Evolutionary conservation across 2,888 invertebrate genomes (phyloP).

Genomic region (Amphipyra tragopoginis): DNA sequence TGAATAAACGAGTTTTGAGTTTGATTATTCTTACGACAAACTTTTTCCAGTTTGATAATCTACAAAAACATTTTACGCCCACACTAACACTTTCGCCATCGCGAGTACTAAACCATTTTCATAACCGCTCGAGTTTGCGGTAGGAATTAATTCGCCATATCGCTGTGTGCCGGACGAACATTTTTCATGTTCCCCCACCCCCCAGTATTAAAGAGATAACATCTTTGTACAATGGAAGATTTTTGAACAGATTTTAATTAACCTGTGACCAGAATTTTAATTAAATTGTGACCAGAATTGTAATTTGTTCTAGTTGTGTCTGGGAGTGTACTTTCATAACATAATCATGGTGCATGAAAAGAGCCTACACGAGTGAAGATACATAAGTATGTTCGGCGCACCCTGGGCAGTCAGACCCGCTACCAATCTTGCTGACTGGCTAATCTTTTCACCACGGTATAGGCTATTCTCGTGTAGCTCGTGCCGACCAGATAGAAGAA

Average conservation of each 20-base stretch:
- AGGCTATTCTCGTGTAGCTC: no score
- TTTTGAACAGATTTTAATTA: constrained; percentile 41
- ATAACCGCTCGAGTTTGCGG: constrained; percentile 6
- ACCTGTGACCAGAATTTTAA: constrained; percentile 25
- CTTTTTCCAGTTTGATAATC: no score
- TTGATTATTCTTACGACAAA: no score
- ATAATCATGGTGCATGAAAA: no score
- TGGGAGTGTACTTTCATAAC: not conserved
- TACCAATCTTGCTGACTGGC: no score
- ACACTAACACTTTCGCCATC: constrained; percentile 7
- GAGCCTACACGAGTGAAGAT: no score
- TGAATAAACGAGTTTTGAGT: no score
- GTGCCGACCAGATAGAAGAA: no score
- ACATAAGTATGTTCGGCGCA: no score
- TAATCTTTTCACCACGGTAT: no score
- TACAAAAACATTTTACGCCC: not conserved
- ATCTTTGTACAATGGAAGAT: constrained; percentile 37
- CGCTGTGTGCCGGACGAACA: constrained; percentile 14
- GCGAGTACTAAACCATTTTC: constrained; percentile 24
- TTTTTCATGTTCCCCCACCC: constrained; percentile 26
- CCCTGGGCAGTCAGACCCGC: no score
- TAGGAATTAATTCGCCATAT: constrained; percentile 49
- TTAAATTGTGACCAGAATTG: constrained; percentile 20
- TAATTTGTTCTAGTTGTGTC: constrained; percentile 5
- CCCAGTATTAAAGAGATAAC: constrained; percentile 20